Evolutionary conservation across 2,113 vertebrate genomes (phyloP), one percentile per base, ranked within the genome.

Genomic region (rabbit (Oryctolagus cuniculus)): DNA sequence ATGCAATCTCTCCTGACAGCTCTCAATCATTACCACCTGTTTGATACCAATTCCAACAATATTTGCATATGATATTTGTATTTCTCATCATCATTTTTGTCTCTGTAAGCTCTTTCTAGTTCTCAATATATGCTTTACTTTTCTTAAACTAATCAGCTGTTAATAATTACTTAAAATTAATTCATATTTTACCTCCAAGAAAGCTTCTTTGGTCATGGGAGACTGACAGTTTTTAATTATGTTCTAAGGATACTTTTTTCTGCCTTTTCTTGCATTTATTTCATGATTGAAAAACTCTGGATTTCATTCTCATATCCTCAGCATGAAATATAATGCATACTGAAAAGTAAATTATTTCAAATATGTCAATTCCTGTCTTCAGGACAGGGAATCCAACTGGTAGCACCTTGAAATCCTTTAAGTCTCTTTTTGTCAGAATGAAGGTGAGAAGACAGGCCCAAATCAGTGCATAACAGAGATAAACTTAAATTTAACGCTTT

Each of bases 141-240:
- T 31, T 64, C 77, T 19, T 70, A n/a, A 79, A 27, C 4, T 79
- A 19, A 82, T 86, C 67, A 67, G 24, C 22, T 73, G 38, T 31
- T 94, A 67, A 38, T 66, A 91, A 66, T 93, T 78, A 85, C 61
- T 81, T 9, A 85, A 81, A 74, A 67, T n/a, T 58, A n/a, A 19
- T 84, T 73, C 12, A 85, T 10, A 77, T 69, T 89, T 89, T 31
- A 17, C 17, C 12, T 82, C 38, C 29, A 82, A 16, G 27, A 51
- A 29, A n/a, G 7, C 21, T 58, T 91, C 29, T 17, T 6, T 91
- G 87, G 63, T 69, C 64, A 70, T 11, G 63, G 64, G 49, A 89
- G n/a, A 69, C 4, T n/a, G 44, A 6, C 16, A 58, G 63, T 27
- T 93, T 11, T 89, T 94, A 55, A n/a, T 79, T 63, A 31, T 64